A percentile compares a stretch with the other conserved stretches of the same genome.
Evolutionary conservation across 2,888 invertebrate species (phyloP).

Genomic region (Odiellus spinosus): DNA sequence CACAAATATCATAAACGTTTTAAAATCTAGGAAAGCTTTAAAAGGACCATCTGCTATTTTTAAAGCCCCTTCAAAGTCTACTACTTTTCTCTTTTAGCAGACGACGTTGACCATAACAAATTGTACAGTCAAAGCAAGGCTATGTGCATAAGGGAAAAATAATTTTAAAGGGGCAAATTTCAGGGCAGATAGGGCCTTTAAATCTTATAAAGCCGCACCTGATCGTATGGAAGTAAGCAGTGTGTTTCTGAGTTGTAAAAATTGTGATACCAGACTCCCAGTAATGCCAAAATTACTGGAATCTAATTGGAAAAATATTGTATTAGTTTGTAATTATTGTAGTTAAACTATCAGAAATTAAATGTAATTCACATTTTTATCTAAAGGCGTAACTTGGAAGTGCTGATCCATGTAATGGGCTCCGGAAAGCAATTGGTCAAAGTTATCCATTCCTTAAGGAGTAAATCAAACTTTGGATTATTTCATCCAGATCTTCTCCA

Average conservation of each 20-base stretch:
- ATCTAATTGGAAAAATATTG: slow-evolving; percentile 40
- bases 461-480: neutral
- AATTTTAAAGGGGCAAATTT: no score
- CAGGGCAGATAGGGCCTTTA: no score
- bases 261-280: slow-evolving; percentile 71
- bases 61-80: neutral
- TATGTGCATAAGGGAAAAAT: no score
- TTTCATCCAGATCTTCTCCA: neutral
- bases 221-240: slow-evolving; percentile 92
- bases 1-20: slow-evolving; percentile 9
- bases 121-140: no score
- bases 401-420: slow-evolving; percentile 90
- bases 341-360: neutral
- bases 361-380: slow-evolving; percentile 59
- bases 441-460: slow-evolving; percentile 58
- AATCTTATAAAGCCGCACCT: slow-evolving; percentile 34
- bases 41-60: no score
- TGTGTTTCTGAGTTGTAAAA: slow-evolving; percentile 91
- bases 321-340: neutral
- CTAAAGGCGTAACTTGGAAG: slow-evolving; percentile 66
- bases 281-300: slow-evolving; percentile 76
- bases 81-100: neutral
- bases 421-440: slow-evolving; percentile 74
- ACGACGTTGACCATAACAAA: no score
- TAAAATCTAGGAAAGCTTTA: neutral